Evolutionary conservation across 1,140 invertebrate species (phyloP).

Genomic region (Drosophila repletoides): DNA sequence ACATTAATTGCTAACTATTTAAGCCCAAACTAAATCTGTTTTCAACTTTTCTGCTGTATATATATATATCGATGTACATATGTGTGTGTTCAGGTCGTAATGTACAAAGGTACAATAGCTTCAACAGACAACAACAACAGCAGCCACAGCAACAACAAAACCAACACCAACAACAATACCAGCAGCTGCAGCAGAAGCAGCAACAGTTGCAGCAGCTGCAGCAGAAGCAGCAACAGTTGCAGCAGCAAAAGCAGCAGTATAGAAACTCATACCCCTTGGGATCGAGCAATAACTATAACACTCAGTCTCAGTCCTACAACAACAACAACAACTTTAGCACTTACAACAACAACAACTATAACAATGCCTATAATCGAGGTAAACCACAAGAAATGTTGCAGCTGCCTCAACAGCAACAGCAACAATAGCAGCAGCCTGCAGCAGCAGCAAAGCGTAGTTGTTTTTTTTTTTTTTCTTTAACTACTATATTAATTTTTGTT

Average conservation of each 20-base stretch:
- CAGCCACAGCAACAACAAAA: constrained; percentile 40
- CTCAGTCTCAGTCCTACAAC: constrained; percentile 59
- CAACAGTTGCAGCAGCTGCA: constrained; percentile 37
- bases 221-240: constrained; percentile 39
- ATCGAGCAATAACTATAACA: constrained; percentile 56
- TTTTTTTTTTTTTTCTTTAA: constrained; percentile 12
- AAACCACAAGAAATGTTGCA: constrained; percentile 43
- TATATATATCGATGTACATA: constrained; percentile 16
- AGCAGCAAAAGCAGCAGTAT: constrained; percentile 68
- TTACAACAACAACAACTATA: constrained; percentile 54
- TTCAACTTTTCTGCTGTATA: constrained; percentile 16
- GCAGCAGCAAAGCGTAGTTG: constrained; percentile 3
- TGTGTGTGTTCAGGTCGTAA: constrained; percentile 61
- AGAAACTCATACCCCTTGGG: constrained; percentile 71
- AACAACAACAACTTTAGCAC: constrained; percentile 42
- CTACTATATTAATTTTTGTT: constrained; percentile 25
- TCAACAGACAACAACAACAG: constrained; percentile 39
- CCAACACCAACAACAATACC: constrained; percentile 34
- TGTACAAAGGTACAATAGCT: constrained; percentile 61
- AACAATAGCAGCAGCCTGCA: constrained; percentile 5
- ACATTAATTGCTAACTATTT: constrained; percentile 2
- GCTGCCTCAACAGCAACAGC: not conserved
- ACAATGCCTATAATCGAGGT: constrained; percentile 68
- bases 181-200: constrained; percentile 35
- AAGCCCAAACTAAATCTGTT: not conserved